These are phyloP conservation scores for Mesorhabditis belari DNA, from an alignment of 2,888 invertebrate genomes.

Conservation along the genomic window DNA sequence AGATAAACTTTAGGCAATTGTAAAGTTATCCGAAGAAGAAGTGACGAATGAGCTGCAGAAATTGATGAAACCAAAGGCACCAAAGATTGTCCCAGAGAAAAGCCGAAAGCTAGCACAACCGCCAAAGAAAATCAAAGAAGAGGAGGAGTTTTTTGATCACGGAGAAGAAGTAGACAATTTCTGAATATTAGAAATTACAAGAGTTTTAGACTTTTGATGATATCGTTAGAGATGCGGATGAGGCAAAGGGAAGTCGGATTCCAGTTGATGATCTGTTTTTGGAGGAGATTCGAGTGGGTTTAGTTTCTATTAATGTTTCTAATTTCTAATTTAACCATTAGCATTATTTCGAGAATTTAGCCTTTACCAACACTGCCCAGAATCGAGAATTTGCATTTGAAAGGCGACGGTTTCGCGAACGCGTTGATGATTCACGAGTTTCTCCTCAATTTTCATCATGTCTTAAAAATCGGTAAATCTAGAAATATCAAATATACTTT, in stretches of 20 bases:
- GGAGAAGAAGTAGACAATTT: neutral
- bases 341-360: constrained; percentile 26
- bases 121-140: constrained; percentile 1
- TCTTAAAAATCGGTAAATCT: constrained; percentile 76
- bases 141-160: constrained; percentile 2
- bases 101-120: neutral
- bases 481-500: neutral
- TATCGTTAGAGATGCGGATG: constrained; percentile 6
- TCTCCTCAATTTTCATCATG: constrained; percentile 87
- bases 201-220: neutral
- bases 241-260: constrained; percentile 68
- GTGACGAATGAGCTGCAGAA: constrained; percentile 67
- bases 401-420: constrained; percentile 83
- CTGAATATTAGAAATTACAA: neutral
- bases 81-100: neutral
- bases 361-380: constrained; percentile 63
- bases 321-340: neutral
- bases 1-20: constrained; percentile 20
- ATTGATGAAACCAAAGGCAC: constrained; percentile 5
- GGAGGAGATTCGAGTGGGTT: constrained; percentile 55
- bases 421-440: constrained; percentile 92
- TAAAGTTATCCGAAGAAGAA: constrained; percentile 73
- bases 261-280: constrained; percentile 86
- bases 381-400: constrained; percentile 72
- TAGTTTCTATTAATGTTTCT: neutral